These are phyloP conservation scores for Torymus tubicola DNA, from an alignment of 2,888 invertebrate species.

Conservation along the genomic window DNA sequence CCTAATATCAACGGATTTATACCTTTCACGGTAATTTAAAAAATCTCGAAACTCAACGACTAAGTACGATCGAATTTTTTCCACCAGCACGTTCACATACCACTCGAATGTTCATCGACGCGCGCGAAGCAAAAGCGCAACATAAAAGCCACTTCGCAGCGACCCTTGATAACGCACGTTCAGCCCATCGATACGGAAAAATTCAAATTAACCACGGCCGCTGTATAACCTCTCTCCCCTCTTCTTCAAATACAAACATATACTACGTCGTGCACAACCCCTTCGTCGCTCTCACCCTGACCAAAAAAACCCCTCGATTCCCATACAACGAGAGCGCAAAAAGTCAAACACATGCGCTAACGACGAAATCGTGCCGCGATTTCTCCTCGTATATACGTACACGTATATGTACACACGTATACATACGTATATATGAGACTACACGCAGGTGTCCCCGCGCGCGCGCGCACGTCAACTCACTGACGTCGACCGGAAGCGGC, in stretches of 20 bases:
- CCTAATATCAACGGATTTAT: no score
- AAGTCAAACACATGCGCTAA: not conserved
- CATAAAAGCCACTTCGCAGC: conserved; percentile 15
- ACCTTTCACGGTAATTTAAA: not conserved
- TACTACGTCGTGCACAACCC: not conserved
- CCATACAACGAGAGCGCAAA: not conserved
- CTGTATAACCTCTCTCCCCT: not conserved
- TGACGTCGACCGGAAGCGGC: conserved; percentile 70
- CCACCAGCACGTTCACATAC: conserved; percentile 13
- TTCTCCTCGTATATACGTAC: not conserved
- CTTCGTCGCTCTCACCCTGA: not conserved
- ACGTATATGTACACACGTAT: not conserved
- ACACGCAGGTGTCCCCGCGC: not conserved
- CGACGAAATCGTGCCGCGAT: conserved; percentile 5
- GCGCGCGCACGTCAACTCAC: not conserved
- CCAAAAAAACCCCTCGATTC: no score
- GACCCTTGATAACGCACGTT: not conserved
- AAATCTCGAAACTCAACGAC: conserved; percentile 25
- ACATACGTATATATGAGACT: conserved; percentile 43
- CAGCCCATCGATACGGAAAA: conserved; percentile 50
- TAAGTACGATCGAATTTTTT: conserved; percentile 14
- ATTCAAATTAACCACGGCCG: conserved; percentile 47
- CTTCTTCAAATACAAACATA: not conserved
- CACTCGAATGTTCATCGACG: not conserved
- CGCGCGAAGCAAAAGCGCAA: conserved; percentile 18